Base-by-base conservation (phyloP, 2,113 vertebrate genomes). In the Chlamydotis undulata region DNA sequence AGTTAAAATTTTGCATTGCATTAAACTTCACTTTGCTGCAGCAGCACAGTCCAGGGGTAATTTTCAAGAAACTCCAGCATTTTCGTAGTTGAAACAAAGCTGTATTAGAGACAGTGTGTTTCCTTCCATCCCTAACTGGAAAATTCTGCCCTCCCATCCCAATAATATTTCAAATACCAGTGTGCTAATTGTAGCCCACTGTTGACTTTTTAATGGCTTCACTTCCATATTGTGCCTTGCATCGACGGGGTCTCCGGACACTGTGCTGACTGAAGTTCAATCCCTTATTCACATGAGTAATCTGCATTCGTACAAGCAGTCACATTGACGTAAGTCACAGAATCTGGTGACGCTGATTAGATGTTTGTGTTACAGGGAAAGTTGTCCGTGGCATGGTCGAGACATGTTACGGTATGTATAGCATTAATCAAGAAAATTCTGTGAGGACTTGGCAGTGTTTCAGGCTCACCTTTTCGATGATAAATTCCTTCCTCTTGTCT, bases 401-500 rank as follows among this genome's bases (percentile, higher is more conserved):
- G 91, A 91, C 96, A 83, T 50, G 93, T 92, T 76, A 3, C 28
- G 84, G 68, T 93, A 65, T 83, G 96, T 75, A 2, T 39, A 43
- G 14, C 60, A 59, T 68, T 67, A 76, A 63, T 73, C 74, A 55
- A 73, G 57, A 77, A 61, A 86, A 43, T 45, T 79, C 41, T 7
- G 19, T 33, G 87, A 82, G 73, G 74, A 37, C 78, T 94, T 94
- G 94, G 64, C 87, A 80, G 65, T 12, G 2, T 60, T 93, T 95
- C 89, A 91, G 24, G 70, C 45, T 90, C 87, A 82, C 71, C 88
- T 91, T 90, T 89, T 87, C 77, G 59, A 3, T 33, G 83, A 43
- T 63, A 50, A 81, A 93, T 94, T 93, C 81, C 82, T 94, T 95
- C 69, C 53, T 78, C 75, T 85, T 75, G 94, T 91, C 74, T 94